Base-by-base conservation (phyloP, 2,113 vertebrate species). In the Larimichthys polyactis region DNA sequence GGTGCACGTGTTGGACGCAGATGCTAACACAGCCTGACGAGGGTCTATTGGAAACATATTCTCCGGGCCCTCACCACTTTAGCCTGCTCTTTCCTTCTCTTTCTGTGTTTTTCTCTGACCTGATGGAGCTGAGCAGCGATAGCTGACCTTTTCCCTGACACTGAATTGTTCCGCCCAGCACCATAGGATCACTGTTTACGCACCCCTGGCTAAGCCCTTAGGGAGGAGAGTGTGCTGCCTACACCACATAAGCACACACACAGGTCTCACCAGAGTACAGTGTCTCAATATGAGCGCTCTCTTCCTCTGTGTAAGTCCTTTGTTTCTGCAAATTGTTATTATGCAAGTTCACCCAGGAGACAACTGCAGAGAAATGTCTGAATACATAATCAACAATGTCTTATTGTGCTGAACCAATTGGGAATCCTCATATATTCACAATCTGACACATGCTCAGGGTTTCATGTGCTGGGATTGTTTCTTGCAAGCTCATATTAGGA, bases 41-140 rank as follows among this genome's bases (percentile, higher is more conserved):
- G 95, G 93, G 93, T 95, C 97, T 97, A 97, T 97, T 97, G 95
- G 93, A 97, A 98, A 97, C 97, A 99, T 96, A 97, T 97, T 98
- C 96, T 91, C 89, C 70, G 69, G 96, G 95, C 96, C 95, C 89
- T 90, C 79, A 48, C 92, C 91, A 93, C 92, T 96, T 95, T 92
- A 89, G 91, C 88, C 82, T 63, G 67, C 82, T 87, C 83, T 87
- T 87, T 91, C 79, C 82, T 79, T 79, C 87, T 84, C 78, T 89
- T 83, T 84, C 69, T 73, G 84, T 89, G 94, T 92, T 91, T 92
- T 87, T 94, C 94, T 94, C 92, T 93, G 95, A 95, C 93, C 92
- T 85, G 90, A 93, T 89, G 87, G 89, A 84, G 90, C 87, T 77
- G 78, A 90, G 84, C 92, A 93, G 90, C 78, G 67, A 90, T 85